Evolutionary conservation across 2,888 invertebrate species (phyloP), one percentile per base, ranked within the genome.

Genomic region (Philereme vetulata): DNA sequence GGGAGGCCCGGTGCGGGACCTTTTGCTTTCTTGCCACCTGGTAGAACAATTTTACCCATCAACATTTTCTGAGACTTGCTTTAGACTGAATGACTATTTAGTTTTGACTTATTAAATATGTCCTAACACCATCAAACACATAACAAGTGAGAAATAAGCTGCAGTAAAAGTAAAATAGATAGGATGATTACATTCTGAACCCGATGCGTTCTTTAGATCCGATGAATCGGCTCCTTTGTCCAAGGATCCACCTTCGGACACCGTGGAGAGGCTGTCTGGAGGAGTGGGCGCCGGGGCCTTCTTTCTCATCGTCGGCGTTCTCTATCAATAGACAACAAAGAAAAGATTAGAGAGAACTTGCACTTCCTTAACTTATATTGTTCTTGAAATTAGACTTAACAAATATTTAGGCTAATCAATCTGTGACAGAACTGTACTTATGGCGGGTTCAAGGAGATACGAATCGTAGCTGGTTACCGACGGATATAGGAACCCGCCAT

Each of bases 1-100:
- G 97, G 97, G 38, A 96, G 88, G 0, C 96, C 94, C 0, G 97
- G 97, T 0, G 97, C 97, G 0, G 96, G 97, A 0, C 96, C 96
- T 77, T 97, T 97, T 68, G 95, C 11, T 48, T 55, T 93, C 52
- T 95, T 93, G 64, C 96, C 96, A 93, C 95, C 95, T 67, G 44
- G 5, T 11, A 95, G 95, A 72, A 46, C 9, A 49, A 51, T 46
- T 6, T 21, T 21, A 21, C 21, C 21, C 21, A 21, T 21, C 21
- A 21, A 21, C 21, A 2, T 21, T 21, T 21, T 21, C 21, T 21
- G 21, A 21, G 21, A 2, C 21, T 21, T 21, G 21, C 21, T 21
- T 21, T 21, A n/a, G 21, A 21, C 21, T n/a, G n/a, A 21, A 21
- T 21, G 21, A 21, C 21, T 21, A 2, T 21, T 21, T 1, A 21